Conservation (phyloP, 1,140 invertebrate species). For the Aporrectodea caliginosa region DNA sequence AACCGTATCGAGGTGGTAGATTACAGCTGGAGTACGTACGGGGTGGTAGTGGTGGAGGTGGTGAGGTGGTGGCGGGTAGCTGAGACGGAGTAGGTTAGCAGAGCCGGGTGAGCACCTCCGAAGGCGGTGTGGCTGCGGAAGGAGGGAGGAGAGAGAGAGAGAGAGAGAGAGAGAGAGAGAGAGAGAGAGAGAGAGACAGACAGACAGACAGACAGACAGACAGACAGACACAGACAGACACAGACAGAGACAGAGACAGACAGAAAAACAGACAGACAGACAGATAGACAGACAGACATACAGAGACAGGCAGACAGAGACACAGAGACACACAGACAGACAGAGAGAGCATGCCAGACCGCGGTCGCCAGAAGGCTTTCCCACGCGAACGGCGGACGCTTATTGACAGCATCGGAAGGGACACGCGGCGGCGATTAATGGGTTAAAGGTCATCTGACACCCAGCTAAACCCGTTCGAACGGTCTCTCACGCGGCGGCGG, state of each 20-base stretch:
- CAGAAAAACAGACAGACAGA: background rate
- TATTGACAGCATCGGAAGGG: background rate
- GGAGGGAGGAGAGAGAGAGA: background rate
- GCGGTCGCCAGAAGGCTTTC: too few species aligned
- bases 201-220: background rate
- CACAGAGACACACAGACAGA: background rate
- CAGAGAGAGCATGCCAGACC: too few species aligned
- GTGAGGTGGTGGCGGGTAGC: too few species aligned
- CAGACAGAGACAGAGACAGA: background rate
- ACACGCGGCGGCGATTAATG: background rate
- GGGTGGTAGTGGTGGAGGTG: too few species aligned
- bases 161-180: constrained; percentile 1
- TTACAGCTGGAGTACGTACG: too few species aligned
- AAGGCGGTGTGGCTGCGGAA: background rate
- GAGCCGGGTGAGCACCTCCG: too few species aligned
- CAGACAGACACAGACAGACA: background rate
- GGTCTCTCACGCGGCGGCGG: background rate
- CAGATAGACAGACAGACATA: background rate
- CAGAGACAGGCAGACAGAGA: background rate
- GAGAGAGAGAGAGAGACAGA: background rate
- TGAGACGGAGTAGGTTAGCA: too few species aligned
- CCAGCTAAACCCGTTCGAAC: background rate
- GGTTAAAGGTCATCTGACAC: background rate
- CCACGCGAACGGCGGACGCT: background rate
- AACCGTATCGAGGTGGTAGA: too few species aligned